Evolutionary conservation across 2,113 vertebrate species (phyloP), one percentile per base, ranked within the genome.

Genomic region (Pygoscelis adeliae): DNA sequence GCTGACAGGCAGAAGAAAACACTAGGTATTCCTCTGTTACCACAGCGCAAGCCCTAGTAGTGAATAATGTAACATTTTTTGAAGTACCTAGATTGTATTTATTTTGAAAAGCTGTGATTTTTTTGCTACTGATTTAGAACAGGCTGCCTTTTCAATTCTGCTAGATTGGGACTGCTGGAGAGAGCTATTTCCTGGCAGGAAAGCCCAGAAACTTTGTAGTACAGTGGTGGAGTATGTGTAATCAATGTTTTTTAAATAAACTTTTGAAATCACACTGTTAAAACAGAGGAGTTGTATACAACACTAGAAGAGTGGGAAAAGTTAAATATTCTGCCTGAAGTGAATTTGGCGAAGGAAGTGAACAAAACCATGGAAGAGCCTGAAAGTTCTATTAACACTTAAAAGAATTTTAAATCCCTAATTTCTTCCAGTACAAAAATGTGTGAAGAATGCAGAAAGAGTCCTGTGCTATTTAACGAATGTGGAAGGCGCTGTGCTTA

Each of bases 231-330:
- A 32, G 8, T 59, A 29, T 5, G 2, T 46, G 13, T 42, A 46
- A 58, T 34, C 0, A 0, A 6, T 49, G 6, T 26, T 81, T 86
- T 89, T 74, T 4, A 66, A 97, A 97, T 92, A 97, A 95, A 97
- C 12, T 76, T 67, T 6, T 83, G 16, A 44, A 71, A 52, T 62
- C 3, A 11, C 0, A 18, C 18, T 88, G 8, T 67, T 86, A 1
- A 0, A 74, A 20, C 1, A 34, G 29, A 91, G 14, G 25, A 52
- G 13, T 38, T 1, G 1, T 69, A 4, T 7, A 7, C 50, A 4
- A 30, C 29, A 65, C 6, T 38, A 21, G 15, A 71, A 71, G 23
- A 52, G 3, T 9, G 15, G 17, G 25, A 62, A 30, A 50, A 93
- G 22, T 32, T 52, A 13, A 82, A 36, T 42, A 17, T 7, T 62